Evolutionary conservation across 2,113 vertebrate species (phyloP).

Genomic region (Cairina moschata): DNA sequence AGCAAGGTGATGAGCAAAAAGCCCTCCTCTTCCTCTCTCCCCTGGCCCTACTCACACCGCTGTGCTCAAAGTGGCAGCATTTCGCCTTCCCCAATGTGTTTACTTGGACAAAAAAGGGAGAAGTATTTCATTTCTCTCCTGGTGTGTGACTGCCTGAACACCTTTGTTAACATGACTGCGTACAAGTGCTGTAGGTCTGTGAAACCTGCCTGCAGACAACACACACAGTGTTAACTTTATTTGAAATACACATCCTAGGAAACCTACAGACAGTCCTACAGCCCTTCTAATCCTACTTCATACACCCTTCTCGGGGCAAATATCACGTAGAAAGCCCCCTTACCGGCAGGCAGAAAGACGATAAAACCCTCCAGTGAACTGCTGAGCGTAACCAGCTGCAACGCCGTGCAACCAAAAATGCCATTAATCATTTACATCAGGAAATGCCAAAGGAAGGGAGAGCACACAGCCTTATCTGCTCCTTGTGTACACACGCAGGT

Average conservation of each 20-base stretch:
- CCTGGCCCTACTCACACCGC: not conserved
- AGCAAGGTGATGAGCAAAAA: not conserved
- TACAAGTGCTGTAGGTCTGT: not conserved
- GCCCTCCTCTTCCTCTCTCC: not conserved
- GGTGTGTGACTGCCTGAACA: rapidly evolving
- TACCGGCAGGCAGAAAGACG: not conserved
- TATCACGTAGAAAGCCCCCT: not conserved
- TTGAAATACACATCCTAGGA: not conserved
- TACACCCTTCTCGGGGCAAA: not conserved
- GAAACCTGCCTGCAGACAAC: not conserved
- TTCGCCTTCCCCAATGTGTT: not conserved
- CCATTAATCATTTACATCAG: not conserved
- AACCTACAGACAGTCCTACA: not conserved
- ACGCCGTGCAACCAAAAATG: not conserved
- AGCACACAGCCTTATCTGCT: not conserved
- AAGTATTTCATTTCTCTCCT: not conserved
- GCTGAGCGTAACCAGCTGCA: not conserved
- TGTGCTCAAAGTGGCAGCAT: not conserved
- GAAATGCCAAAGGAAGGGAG: not conserved
- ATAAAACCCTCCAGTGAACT: not conserved
- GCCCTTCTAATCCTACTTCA: not conserved
- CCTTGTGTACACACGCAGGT: not conserved
- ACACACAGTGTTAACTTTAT: rapidly evolving
- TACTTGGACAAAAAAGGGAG: not conserved
- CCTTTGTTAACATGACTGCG: not conserved